phyloP scores from a whole-genome alignment of 2,888 invertebrate genomes.

The Drosophila mercatorum region DNA sequence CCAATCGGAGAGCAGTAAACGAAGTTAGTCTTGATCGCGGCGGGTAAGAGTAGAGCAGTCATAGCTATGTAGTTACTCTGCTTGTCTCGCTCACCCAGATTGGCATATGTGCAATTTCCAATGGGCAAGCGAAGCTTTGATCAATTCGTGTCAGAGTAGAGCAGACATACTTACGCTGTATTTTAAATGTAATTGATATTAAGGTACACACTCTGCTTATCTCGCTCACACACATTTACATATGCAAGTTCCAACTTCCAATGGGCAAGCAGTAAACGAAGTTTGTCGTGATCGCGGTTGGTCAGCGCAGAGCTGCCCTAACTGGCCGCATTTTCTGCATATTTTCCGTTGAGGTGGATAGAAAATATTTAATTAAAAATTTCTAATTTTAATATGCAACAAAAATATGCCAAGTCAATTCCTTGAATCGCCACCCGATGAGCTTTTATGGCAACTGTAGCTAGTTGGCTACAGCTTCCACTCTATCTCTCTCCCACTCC shows the following conservation, averaged over 20 bases:
- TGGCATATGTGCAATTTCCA: too few species aligned
- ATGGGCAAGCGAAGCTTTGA: not conserved
- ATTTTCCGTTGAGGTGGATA: not conserved
- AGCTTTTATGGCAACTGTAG: constrained; percentile 56
- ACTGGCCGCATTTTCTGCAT: not conserved
- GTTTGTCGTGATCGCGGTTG: too few species aligned
- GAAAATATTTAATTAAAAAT: constrained; percentile 1
- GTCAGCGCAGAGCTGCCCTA: too few species aligned
- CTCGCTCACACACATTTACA: not conserved
- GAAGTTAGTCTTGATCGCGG: not conserved
- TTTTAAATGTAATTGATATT: too few species aligned
- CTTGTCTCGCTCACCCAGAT: not conserved
- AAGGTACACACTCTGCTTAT: too few species aligned
- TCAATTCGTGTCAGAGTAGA: not conserved
- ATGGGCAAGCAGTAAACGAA: not conserved
- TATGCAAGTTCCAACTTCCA: too few species aligned
- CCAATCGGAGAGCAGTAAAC: not conserved
- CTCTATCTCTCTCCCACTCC: not conserved
- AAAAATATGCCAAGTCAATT: constrained; percentile 25
- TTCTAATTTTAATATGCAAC: constrained; percentile 3
- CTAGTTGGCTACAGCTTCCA: not conserved
- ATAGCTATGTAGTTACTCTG: not conserved
- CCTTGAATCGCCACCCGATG: constrained; percentile 31
- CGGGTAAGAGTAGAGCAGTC: not conserved
- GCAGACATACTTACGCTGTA: too few species aligned